Base-by-base conservation (phyloP, 2,888 invertebrate species). In the Ariolimax columbianus region DNA sequence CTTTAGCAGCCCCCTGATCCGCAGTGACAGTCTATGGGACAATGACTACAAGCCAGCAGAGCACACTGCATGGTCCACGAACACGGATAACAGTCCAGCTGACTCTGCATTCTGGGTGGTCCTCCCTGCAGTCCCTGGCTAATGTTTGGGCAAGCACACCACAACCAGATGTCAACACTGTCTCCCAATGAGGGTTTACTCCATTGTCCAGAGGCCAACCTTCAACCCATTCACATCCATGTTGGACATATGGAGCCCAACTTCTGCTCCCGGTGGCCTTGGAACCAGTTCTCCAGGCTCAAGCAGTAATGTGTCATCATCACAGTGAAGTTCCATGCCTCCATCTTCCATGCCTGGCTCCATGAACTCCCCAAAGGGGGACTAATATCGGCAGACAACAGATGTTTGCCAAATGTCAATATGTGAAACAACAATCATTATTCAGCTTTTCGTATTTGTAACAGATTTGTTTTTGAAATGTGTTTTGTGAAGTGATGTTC, bases 1-100 rank as follows among this genome's bases (percentile, higher is more conserved):
- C 11, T 93, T 94, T 90, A 92, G 91, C 84, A 90, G 91, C 30
- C 91, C 91, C 14, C 87, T 91, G 4, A 89, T 92, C 14, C 89
- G 89, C 7, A 91, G 90, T 86, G 92, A 93, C 82, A 92, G 92
- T 86, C 87, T 93, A 77, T 93, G 93, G 93, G 93, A 93, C 86
- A 86, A 87, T 0, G 90, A 91, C 86, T 92, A 90, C 89, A 91
- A 88, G 82, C 91, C 92, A 11, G 72, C 91, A 55, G 89, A 89
- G 30, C 86, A 87, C 40, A 89, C 85, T 68, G 72, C 88, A n/a
- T 92, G 92, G 92, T 85, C 90, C 0, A 86, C 90, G 14, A 84
- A 86, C 36, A 86, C 88, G 38, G 90, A 90, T 55, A 86, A 88
- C 0, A 88, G 90, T 9, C 83, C 63, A 14, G 33, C 66, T 47